These are phyloP conservation scores for Himalopsyche phryganea DNA, from an alignment of 1,140 invertebrate genomes.

Conservation along the genomic window DNA sequence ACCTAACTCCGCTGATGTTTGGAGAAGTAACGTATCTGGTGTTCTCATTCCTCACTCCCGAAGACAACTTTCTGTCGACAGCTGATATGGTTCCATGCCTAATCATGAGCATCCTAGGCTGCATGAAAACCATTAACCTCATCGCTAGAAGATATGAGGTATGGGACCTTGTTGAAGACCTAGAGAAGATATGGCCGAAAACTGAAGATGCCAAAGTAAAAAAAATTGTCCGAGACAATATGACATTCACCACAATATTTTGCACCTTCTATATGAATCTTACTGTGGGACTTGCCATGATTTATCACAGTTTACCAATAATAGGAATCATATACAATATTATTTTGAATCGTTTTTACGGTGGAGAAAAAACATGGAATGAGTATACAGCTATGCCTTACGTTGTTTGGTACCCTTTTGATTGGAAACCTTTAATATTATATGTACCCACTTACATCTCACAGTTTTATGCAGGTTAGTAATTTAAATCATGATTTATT, in stretches of 20 bases:
- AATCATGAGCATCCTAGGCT: background rate
- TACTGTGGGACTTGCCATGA: background rate
- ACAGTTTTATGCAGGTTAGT: constrained; percentile 22
- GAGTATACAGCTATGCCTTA: constrained; percentile 10
- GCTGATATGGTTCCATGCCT: constrained; percentile 9
- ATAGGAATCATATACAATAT: background rate
- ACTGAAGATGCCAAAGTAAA: background rate
- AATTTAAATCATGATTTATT: too few relatives aligned
- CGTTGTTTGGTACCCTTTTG: constrained; percentile 22
- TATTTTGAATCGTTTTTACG: background rate
- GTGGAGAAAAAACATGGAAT: background rate
- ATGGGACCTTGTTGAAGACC: background rate
- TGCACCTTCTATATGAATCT: constrained; percentile 12
- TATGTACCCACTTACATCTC: constrained; percentile 10
- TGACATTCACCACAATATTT: constrained; percentile 6
- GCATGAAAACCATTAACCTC: constrained; percentile 3
- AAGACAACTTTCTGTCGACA: too few relatives aligned
- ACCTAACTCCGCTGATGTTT: too few relatives aligned
- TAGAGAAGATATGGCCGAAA: constrained; percentile 16
- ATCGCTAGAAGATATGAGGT: background rate
- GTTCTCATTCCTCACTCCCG: too few relatives aligned
- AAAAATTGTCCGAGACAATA: constrained; percentile 4
- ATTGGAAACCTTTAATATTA: background rate
- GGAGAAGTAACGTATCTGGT: too few relatives aligned
- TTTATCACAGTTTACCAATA: constrained; percentile 16